Conservation (phyloP, 2,113 vertebrate genomes). For the Dunckerocampus dactyliophorus region DNA sequence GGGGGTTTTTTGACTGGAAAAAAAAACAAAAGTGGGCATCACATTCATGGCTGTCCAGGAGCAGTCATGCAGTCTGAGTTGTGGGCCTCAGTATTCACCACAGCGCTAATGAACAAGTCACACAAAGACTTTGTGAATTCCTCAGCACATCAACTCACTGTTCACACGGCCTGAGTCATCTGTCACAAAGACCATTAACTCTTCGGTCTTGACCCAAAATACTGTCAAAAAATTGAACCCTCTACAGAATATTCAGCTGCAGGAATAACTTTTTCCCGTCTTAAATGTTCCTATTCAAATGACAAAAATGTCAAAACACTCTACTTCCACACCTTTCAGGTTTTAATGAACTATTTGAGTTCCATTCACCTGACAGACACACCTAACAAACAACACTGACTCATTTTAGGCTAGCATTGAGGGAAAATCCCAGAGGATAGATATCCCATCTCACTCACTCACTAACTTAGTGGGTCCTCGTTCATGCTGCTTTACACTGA, state of each 20-base stretch:
- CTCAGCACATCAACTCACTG: conserved; percentile 2
- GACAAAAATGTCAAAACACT: conserved; percentile 2
- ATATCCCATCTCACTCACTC: background rate
- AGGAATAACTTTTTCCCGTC: background rate
- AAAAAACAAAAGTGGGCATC: conserved; percentile 60
- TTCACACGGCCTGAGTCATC: background rate
- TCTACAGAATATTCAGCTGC: background rate
- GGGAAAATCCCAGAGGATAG: background rate
- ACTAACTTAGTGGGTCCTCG: background rate
- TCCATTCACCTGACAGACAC: background rate
- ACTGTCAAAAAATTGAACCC: background rate
- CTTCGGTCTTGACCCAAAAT: background rate
- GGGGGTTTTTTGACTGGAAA: conserved; percentile 44
- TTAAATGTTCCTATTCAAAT: conserved; percentile 1
- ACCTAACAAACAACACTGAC: background rate
- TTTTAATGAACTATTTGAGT: background rate
- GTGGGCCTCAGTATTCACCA: conserved; percentile 31
- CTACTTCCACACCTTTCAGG: conserved; percentile 23
- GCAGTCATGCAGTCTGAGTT: conserved; percentile 42
- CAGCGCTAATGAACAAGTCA: conserved; percentile 49
- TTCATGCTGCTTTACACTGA: background rate
- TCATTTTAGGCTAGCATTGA: background rate
- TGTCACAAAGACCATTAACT: background rate
- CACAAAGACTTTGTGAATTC: conserved; percentile 29
- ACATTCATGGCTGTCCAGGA: conserved; percentile 51